These are phyloP conservation scores for Anguilla obscura DNA, from an alignment of 2,797 vertebrate species.

Conservation along the genomic window DNA sequence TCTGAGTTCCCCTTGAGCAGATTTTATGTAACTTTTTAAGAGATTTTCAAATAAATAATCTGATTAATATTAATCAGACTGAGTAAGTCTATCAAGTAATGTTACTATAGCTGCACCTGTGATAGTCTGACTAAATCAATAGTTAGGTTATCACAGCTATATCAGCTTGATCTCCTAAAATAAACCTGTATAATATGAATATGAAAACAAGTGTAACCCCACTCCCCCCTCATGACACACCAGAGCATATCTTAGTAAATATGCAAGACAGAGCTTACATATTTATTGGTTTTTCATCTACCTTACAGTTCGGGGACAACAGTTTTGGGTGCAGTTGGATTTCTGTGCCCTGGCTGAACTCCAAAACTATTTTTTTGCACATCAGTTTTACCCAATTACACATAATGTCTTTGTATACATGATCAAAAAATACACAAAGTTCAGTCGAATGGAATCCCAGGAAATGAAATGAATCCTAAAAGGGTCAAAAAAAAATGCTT, in stretches of 20 bases:
- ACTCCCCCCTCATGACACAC: neutral
- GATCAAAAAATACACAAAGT: constrained; percentile 22
- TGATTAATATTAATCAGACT: too few species aligned
- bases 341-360: constrained; percentile 24
- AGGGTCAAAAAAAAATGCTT: constrained; percentile 19
- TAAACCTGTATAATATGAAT: neutral
- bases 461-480: constrained; percentile 59
- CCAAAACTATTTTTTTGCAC: constrained; percentile 56
- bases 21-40: neutral
- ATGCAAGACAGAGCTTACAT: constrained; percentile 10
- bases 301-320: neutral
- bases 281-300: constrained; percentile 5
- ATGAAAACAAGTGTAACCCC: neutral
- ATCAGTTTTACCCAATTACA: constrained; percentile 74
- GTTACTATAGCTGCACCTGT: neutral
- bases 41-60: neutral
- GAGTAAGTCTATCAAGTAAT: neutral
- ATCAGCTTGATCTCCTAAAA: neutral
- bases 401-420: constrained; percentile 50
- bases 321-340: neutral
- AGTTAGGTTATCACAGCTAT: neutral
- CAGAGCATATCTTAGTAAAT: neutral
- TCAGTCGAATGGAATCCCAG: constrained; percentile 50
- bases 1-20: neutral
- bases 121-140: neutral